Base-by-base conservation (phyloP, 2,797 vertebrate genomes). In the Trachurus trachurus region DNA sequence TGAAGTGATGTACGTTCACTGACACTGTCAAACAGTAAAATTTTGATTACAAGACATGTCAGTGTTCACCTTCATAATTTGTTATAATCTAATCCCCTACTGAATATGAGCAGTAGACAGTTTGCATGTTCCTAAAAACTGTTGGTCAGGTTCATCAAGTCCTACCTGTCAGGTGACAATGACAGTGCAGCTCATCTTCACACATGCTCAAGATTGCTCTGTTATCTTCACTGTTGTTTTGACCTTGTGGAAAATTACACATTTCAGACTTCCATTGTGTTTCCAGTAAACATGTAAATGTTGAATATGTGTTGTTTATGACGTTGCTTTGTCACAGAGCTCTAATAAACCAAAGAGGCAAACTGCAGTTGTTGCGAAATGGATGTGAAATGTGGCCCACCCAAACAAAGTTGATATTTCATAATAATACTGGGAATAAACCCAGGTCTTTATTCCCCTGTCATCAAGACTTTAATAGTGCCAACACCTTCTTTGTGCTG, bases 401-500 rank as follows among this genome's bases (percentile, higher is more conserved):
- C 12, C 31, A 37, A 22, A 44, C 50, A 69, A 61, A 50, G 8
- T 39, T 4, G 11, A 34, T 65, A 59, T 53, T 16, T 45, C 34
- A 31, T 31, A 61, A 56, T 50, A 39, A 60, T 69, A 21, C 13
- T 45, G 40, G 26, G n/a, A 71, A 39, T n/a, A 69, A 77, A 62
- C 67, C 54, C 37, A 76, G 42, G 52, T 65, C 26, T 22, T 10
- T 47, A 5, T 9, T 42, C 21, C 39, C 29, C 6, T 80, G 31
- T 82, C 77, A 76, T 39, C 52, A 31, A 47, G 21, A 57, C 42
- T 26, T 61, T 66, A 34, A 75, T 34, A 37, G 45, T 13, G 21
- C 37, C 71, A 82, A 39, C 71, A 72, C 68, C 73, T 70, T 72
- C 42, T 77, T 78, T 82, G 66, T 76, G 45, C 47, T 6, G 62